These are phyloP conservation scores for Chaetorhynchus papuensis DNA, from an alignment of 2,113 vertebrate species.

Conservation along the genomic window DNA sequence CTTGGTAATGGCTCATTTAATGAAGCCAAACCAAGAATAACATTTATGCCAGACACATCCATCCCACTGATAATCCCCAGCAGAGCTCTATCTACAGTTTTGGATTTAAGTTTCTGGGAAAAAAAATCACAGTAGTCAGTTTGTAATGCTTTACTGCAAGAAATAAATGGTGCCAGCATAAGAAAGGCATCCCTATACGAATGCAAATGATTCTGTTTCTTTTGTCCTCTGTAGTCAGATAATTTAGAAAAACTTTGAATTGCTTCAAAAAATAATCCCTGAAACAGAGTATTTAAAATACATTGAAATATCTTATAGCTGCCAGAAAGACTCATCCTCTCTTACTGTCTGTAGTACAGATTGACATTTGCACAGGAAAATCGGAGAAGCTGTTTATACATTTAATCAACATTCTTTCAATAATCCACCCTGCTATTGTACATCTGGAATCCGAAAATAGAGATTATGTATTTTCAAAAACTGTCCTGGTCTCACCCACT, in stretches of 20 bases:
- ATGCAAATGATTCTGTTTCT: neutral
- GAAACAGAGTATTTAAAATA: neutral
- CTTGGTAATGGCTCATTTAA: constrained; percentile 8
- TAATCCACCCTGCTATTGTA: neutral
- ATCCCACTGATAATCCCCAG: constrained; percentile 21
- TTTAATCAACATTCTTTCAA: neutral
- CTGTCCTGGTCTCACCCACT: neutral
- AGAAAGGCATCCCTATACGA: neutral
- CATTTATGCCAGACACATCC: neutral
- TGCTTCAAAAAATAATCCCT: neutral
- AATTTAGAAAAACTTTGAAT: neutral
- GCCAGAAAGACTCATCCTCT: neutral
- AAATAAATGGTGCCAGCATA: neutral
- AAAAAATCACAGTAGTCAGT: neutral
- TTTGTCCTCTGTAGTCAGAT: neutral
- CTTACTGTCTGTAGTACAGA: neutral
- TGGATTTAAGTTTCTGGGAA: neutral
- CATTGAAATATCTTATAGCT: neutral
- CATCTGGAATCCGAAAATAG: neutral
- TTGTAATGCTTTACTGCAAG: neutral
- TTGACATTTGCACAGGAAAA: neutral
- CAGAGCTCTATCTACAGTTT: neutral
- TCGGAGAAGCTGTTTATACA: neutral
- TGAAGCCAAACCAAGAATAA: constrained; percentile 3
- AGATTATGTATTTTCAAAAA: neutral